Base-by-base conservation (phyloP, 2,888 invertebrate species). In the Aphrophora alni region DNA sequence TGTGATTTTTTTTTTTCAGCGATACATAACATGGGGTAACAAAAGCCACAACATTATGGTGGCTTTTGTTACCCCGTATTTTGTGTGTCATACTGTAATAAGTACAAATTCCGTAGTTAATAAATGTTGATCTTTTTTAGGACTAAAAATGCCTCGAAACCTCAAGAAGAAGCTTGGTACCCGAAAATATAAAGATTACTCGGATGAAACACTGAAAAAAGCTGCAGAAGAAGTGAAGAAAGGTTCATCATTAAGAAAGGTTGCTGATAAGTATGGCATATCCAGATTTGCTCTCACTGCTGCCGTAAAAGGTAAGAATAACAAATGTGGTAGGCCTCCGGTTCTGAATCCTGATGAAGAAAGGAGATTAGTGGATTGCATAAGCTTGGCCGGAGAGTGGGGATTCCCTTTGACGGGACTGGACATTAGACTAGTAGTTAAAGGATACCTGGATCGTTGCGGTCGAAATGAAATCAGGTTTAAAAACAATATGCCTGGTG, bases 401-500 rank as follows among this genome's bases (percentile, higher is more conserved):
- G 78, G 78, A 38, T 78, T 78, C 38, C 78, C 78, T 12, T 27
- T 78, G 17, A 78, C 78, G 12, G 17, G 10, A 21, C 26, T 72
- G 24, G 78, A 78, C 71, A 38, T 78, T 8, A 71, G 78, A 72
- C 21, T 38, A 10, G 28, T 72, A 21, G 78, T 78, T 24, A 78
- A 78, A 71, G 72, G 44, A n/a, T 82, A 81, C 59, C 78, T 81
- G 21, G 78, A 81, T 44, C 70, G 75, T 24, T 44, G 73, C 38
- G 75, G 81, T 1, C 51, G 51, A 8, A 44, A 72, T 28, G 78
- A 71, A 17, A 24, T 24, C 2, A 17, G 75, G 26, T 86, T 86
- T 76, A 83, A 81, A 82, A 82, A 85, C 80, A 85, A 86, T 80
- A 28, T 85, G 17, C 85, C 86, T 26, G 85, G 85, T 21, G 75